phyloP scores from a whole-genome alignment of 2,888 invertebrate species.

The Scelioninae gen. 1 region DNA sequence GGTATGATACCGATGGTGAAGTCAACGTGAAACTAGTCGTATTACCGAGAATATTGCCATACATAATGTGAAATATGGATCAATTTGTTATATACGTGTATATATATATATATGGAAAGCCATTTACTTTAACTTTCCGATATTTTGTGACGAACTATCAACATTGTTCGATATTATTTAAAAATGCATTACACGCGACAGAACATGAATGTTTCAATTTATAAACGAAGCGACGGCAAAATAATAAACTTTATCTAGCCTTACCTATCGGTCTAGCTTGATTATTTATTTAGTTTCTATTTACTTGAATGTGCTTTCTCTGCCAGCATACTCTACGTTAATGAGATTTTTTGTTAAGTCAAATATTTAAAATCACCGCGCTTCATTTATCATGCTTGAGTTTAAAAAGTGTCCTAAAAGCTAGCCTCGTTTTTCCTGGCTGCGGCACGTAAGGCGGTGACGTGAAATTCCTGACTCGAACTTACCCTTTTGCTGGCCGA shows the following conservation, averaged over 20 bases:
- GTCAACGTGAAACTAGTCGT: conserved; percentile 59
- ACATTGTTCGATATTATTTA: conserved; percentile 31
- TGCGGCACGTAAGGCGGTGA: conserved; percentile 25
- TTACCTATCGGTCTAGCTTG: not conserved
- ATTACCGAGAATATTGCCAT: conserved; percentile 57
- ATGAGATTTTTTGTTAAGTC: conserved; percentile 38
- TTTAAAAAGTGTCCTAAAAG: conserved; percentile 34
- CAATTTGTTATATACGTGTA: conserved; percentile 40
- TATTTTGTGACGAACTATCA: conserved; percentile 14
- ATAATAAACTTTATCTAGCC: conserved; percentile 37
- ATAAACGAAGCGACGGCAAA: conserved; percentile 8
- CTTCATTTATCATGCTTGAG: conserved; percentile 51
- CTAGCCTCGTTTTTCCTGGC: conserved; percentile 8
- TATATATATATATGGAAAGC: conserved; percentile 51
- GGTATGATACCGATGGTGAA: conserved; percentile 72
- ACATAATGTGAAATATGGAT: conserved; percentile 64
- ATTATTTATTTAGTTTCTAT: conserved; percentile 15
- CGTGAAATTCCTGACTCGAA: conserved; percentile 19
- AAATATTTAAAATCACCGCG: conserved; percentile 49
- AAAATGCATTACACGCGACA: conserved; percentile 42
- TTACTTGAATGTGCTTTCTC: not conserved
- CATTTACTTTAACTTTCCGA: conserved; percentile 37
- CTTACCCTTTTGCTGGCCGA: conserved; percentile 29
- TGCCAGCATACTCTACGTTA: conserved; percentile 13
- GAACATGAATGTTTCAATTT: conserved; percentile 31